Evolutionary conservation across 2,797 vertebrate genomes (phyloP).

Genomic region (Xenentodon cancila): DNA sequence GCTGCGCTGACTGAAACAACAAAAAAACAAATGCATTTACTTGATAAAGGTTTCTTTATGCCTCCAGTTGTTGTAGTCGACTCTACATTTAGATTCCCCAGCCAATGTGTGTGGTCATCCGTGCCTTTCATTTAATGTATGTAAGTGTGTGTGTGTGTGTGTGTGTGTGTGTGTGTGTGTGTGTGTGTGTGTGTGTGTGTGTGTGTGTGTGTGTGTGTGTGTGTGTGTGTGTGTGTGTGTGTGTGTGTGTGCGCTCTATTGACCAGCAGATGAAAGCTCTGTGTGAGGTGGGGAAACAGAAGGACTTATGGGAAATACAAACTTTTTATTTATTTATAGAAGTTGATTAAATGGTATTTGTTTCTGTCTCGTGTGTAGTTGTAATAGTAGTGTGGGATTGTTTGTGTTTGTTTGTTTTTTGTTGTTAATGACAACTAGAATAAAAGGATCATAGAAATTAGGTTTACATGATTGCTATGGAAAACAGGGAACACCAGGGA

Average conservation of each 20-base stretch:
- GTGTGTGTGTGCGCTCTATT: conserved; percentile 60
- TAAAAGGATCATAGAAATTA: conserved; percentile 77
- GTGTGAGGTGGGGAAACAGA: conserved; percentile 62
- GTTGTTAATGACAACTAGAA: conserved; percentile 79
- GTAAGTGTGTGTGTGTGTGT: conserved; percentile 30
- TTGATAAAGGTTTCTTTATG: conserved; percentile 74
- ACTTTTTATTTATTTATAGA: conserved; percentile 80
- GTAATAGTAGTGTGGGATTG: conserved; percentile 7
- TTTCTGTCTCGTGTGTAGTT: conserved; percentile 64
- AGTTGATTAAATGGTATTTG: conserved; percentile 79
- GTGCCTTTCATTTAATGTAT: conserved; percentile 56
- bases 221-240: conserved; percentile 24
- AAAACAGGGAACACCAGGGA: conserved; percentile 60
- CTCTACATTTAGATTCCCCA: conserved; percentile 76
- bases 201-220: conserved; percentile 48
- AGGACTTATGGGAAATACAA: conserved; percentile 78
- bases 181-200: conserved; percentile 58
- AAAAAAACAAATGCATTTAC: conserved; percentile 66
- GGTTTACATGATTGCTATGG: conserved; percentile 78
- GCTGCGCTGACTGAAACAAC: conserved; percentile 28
- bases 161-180: conserved; percentile 42
- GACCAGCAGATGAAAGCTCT: conserved; percentile 69
- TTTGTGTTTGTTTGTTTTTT: conserved; percentile 29
- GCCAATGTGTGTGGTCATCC: conserved; percentile 75
- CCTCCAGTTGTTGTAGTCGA: conserved; percentile 60